A percentile compares a stretch with the other conserved stretches of the same genome.
phyloP scores from a whole-genome alignment of 2,113 vertebrate genomes.

The Thalassoma bifasciatum region DNA sequence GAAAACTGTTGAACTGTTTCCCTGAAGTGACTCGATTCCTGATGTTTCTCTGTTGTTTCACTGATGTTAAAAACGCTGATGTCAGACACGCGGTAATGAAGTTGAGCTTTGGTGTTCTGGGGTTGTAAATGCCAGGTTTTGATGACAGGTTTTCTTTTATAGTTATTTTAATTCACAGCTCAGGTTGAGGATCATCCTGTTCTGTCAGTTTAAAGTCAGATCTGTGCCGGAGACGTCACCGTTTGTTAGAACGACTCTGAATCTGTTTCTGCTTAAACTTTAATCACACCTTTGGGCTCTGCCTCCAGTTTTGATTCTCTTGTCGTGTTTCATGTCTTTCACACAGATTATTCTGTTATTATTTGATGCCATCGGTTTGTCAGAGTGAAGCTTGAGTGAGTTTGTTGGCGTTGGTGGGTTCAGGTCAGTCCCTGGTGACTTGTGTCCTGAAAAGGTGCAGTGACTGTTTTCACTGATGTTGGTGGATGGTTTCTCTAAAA shows the following conservation, averaged over 20 bases:
- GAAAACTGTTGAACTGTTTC: constrained; percentile 5
- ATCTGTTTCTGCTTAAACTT: constrained; percentile 72
- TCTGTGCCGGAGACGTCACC: constrained; percentile 47
- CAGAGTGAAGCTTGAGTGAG: no score
- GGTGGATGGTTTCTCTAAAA: constrained; percentile 35
- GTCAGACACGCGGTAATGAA: constrained; percentile 35
- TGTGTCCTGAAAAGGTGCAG: constrained; percentile 6
- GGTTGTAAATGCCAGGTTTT: neutral
- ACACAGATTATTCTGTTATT: constrained; percentile 49
- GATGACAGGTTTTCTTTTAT: neutral
- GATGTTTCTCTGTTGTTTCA: constrained; percentile 10
- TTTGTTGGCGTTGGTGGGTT: no score
- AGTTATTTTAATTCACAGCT: neutral
- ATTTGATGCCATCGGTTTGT: no score
- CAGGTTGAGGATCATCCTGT: constrained; percentile 17
- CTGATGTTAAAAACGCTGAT: constrained; percentile 21
- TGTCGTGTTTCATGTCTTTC: constrained; percentile 62
- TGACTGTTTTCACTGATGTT: constrained; percentile 33
- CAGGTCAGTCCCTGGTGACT: constrained; percentile 4
- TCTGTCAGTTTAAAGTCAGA: constrained; percentile 25
- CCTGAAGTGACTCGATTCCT: neutral
- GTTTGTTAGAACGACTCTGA: constrained; percentile 24
- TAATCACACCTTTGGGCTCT: constrained; percentile 55
- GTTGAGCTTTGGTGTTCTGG: neutral
- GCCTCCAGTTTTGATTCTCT: constrained; percentile 55